These are phyloP conservation scores for Gopherus evgoodei DNA, from an alignment of 2,113 vertebrate species.

Conservation along the genomic window DNA sequence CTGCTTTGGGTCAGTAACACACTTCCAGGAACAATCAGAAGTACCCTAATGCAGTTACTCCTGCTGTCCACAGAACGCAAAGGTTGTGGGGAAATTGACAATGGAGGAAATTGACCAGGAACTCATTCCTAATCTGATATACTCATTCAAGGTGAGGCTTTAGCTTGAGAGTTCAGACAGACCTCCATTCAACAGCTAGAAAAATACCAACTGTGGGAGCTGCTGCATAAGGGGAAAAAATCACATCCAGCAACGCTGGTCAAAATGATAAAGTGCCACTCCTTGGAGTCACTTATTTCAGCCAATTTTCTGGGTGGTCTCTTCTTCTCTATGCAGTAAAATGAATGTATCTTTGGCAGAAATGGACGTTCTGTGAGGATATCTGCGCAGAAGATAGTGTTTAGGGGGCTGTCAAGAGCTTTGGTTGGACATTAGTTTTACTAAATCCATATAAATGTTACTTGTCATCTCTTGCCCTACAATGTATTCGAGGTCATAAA, in stretches of 20 bases:
- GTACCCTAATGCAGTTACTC: neutral
- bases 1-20: accelerated
- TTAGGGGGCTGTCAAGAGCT: neutral
- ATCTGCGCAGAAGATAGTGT: neutral
- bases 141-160: neutral
- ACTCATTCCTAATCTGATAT: neutral
- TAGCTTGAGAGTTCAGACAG: neutral
- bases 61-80: accelerated
- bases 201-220: neutral
- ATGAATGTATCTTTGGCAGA: no score
- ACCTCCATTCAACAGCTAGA: neutral
- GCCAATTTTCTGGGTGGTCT: neutral
- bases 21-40: neutral
- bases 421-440: neutral
- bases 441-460: neutral
- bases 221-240: neutral
- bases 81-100: neutral
- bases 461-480: neutral
- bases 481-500: neutral
- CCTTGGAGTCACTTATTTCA: neutral
- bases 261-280: neutral
- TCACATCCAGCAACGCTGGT: neutral
- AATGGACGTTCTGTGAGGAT: neutral
- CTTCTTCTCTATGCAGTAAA: neutral
- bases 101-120: accelerated